Conservation (phyloP, 2,797 vertebrate species). For the Rhincodon typus region DNA sequence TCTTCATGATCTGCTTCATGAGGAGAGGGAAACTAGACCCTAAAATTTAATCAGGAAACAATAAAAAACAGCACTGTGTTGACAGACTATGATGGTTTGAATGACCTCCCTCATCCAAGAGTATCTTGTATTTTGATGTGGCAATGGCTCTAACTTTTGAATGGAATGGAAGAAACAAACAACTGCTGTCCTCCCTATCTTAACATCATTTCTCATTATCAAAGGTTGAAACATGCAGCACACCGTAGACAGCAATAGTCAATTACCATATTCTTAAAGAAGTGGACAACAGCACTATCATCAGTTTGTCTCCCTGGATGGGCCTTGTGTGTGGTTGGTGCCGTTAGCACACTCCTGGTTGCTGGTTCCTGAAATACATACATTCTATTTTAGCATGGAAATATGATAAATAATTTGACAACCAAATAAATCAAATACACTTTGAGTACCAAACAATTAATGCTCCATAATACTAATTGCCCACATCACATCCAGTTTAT, state of each 20-base stretch:
- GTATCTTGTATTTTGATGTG: background rate
- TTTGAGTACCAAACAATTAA: background rate
- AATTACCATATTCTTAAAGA: constrained; percentile 98
- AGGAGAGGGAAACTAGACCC: background rate
- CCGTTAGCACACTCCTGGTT: constrained; percentile 58
- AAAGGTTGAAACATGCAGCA: background rate
- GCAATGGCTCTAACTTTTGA: background rate
- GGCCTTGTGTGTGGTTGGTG: constrained; percentile 77
- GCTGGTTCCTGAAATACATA: constrained; percentile 48
- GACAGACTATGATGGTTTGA: background rate
- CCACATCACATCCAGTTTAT: background rate
- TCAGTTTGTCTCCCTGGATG: constrained; percentile 75
- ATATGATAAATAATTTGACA: background rate
- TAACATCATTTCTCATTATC: too few species aligned
- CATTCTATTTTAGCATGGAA: background rate
- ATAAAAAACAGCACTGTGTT: background rate
- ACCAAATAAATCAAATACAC: background rate
- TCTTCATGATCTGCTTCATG: background rate
- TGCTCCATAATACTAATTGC: background rate
- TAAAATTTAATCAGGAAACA: background rate
- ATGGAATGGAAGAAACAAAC: background rate
- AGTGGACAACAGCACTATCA: constrained; percentile 88
- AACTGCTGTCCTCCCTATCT: background rate
- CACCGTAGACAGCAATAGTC: background rate
- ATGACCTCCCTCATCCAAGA: background rate